Percentiles rank a stretch among this genome's conserved stretches.
Evolutionary conservation across 2,797 vertebrate species (phyloP).

Genomic region (Microchirus variegatus): DNA sequence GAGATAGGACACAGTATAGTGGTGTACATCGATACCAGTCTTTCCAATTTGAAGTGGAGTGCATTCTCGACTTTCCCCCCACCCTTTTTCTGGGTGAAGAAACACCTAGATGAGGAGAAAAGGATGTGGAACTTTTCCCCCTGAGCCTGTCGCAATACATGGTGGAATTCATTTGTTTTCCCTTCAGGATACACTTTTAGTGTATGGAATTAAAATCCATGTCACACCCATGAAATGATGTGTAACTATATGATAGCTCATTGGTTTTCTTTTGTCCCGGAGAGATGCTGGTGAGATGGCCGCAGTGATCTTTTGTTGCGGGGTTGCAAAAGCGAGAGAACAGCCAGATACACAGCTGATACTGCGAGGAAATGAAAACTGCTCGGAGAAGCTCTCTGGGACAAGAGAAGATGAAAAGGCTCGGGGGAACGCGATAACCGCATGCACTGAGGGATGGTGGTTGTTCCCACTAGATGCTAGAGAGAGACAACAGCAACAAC

Average conservation of each 20-base stretch:
- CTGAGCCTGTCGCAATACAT: slow-evolving; percentile 33
- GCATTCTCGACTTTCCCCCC: slow-evolving; percentile 18
- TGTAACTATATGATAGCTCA: too few species aligned
- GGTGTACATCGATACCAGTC: slow-evolving; percentile 63
- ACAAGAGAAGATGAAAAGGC: slow-evolving; percentile 38
- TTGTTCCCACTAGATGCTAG: slow-evolving; percentile 55
- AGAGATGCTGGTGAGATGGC: slow-evolving; percentile 61
- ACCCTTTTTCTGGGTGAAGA: slow-evolving; percentile 23
- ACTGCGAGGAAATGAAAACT: slow-evolving; percentile 15
- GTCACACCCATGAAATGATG: background rate
- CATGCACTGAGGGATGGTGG: slow-evolving; percentile 34
- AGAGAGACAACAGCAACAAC: slow-evolving; percentile 43
- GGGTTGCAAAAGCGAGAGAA: slow-evolving; percentile 10
- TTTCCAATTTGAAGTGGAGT: slow-evolving; percentile 40
- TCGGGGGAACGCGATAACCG: slow-evolving; percentile 34
- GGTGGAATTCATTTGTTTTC: background rate
- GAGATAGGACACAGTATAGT: slow-evolving; percentile 70
- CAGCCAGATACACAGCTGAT: slow-evolving; percentile 12
- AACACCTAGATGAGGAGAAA: slow-evolving; percentile 3
- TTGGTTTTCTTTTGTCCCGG: slow-evolving; percentile 40
- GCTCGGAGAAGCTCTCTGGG: slow-evolving; percentile 32
- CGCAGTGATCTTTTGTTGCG: slow-evolving; percentile 27
- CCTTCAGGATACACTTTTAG: slow-evolving; percentile 1
- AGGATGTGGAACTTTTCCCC: slow-evolving; percentile 8
- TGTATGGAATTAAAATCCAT: background rate